Evolutionary conservation across 37 sponge, comb jelly and placozoan genomes (phyloP).

Genomic region (Ephydatia muelleri): DNA sequence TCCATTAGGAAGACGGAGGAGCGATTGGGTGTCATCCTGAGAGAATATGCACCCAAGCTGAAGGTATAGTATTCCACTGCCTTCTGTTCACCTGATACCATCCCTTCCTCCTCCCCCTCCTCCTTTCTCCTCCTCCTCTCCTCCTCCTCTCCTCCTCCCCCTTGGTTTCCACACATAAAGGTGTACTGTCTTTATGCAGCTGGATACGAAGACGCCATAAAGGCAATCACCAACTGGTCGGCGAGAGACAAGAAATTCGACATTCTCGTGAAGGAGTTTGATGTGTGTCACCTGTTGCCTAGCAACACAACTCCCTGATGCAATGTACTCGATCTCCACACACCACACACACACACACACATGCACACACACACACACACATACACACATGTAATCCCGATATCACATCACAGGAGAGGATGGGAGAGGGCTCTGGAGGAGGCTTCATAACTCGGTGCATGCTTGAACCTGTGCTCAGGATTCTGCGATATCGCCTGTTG

Average conservation of each 20-base stretch:
- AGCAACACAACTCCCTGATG: no score
- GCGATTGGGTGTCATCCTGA: background rate
- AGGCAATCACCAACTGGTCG: constrained; percentile 60
- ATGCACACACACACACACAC: background rate
- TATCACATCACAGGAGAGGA: no score
- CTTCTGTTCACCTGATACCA: background rate
- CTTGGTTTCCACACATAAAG: no score
- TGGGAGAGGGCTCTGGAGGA: no score
- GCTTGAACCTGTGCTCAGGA: constrained; percentile 89
- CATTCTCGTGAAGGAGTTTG: constrained; percentile 75
- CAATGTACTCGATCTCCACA: no score
- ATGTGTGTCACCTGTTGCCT: constrained; percentile 55
- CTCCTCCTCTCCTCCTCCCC: background rate
- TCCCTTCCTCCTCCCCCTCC: no score
- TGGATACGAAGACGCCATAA: constrained; percentile 80
- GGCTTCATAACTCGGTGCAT: constrained; percentile 74
- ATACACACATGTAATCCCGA: no score
- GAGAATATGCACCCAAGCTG: background rate
- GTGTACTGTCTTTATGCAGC: no score
- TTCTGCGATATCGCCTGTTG: constrained; percentile 82
- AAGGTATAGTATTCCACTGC: no score
- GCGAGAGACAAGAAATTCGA: constrained; percentile 81
- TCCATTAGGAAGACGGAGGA: background rate
- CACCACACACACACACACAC: background rate
- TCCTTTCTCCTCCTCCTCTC: background rate